These are phyloP conservation scores for Bolinopsis microptera DNA, from an alignment of 37 sponge, comb jelly and placozoan species.

Conservation along the genomic window DNA sequence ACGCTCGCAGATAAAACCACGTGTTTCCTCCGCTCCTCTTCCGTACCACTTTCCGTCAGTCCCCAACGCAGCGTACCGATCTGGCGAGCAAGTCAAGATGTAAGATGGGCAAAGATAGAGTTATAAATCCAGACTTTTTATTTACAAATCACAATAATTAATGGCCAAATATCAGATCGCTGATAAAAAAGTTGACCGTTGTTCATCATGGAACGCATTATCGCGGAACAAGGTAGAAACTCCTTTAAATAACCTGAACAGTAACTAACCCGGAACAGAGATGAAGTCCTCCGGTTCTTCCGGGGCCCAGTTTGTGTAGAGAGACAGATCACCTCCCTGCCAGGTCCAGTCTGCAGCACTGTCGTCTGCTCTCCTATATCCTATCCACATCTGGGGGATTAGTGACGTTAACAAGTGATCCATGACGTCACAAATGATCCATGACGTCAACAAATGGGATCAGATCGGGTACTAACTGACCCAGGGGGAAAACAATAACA, in stretches of 20 bases:
- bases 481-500: no score
- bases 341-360: neutral
- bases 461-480: no score
- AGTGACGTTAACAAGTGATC: no score
- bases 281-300: neutral
- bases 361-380: neutral
- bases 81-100: neutral
- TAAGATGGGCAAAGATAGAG: neutral
- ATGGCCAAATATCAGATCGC: no score
- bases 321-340: neutral
- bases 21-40: neutral
- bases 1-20: conserved; percentile 3
- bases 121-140: no score
- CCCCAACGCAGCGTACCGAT: neutral
- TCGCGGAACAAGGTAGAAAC: no score
- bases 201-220: no score
- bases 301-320: neutral
- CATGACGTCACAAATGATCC: no score
- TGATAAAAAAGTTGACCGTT: no score
- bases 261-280: neutral
- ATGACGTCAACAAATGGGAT: no score
- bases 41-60: conserved; percentile 2
- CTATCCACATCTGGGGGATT: neutral
- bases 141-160: no score
- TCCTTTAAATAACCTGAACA: no score